Evolutionary conservation across 2,113 vertebrate genomes (phyloP), one percentile per base, ranked within the genome.

Genomic region (Semnornis frantzii): DNA sequence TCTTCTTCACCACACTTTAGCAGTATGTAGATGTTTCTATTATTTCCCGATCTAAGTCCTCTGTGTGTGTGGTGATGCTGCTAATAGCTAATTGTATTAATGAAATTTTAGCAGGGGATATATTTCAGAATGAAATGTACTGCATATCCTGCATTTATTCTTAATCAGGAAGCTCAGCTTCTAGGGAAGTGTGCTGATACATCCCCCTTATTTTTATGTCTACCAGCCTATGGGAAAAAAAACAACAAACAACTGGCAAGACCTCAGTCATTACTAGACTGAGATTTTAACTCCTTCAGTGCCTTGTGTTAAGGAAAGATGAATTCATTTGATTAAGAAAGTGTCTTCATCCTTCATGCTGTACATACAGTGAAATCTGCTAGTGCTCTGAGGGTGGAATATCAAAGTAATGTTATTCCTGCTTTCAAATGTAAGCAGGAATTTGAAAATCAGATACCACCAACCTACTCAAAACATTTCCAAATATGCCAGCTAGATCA

Each of bases 121-220:
- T 57, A 65, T 83, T 95, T 94, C 52, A 77, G 75, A 34, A 33
- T 57, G 57, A 89, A 73, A 69, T 66, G 69, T 21, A 9, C 31
- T 33, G 12, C 63, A 76, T 89, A 89, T 81, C 84, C 80, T 86
- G 57, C 54, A 82, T 96, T 96, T 91, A 94, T 89, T 70, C 89
- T 79, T 94, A 86, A 95, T 86, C 82, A 91, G 91, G 80, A 85
- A 91, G 44, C 64, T 84, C 62, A 92, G 62, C 79, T 72, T 92
- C 70, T 66, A 87, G 95, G 80, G 76, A 70, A 64, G 64, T 69
- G 30, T 69, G 55, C 57, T 89, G 66, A 86, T 95, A 86, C 74
- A 82, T 91, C 84, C 64, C 65, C 84, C 95, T 82, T 79, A 62
- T 83, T 95, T 87, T 94, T 90, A 87, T 42, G 87, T 79, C 90